phyloP scores from a whole-genome alignment of 2,888 invertebrate genomes.

The Oscheius myriophilus region DNA sequence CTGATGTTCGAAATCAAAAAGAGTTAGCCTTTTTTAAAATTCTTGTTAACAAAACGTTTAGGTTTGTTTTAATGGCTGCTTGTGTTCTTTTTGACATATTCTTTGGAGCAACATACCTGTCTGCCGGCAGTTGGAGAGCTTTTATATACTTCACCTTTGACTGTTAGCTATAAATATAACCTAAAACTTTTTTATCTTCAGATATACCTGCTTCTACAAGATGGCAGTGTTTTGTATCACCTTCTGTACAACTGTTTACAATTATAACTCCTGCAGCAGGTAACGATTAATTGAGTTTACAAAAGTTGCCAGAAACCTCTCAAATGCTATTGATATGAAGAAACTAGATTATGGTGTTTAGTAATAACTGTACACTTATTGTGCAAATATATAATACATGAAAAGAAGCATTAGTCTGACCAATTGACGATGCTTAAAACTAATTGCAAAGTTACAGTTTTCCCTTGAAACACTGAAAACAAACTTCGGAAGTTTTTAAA shows the following conservation, averaged over 20 bases:
- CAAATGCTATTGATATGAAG: too few relatives aligned
- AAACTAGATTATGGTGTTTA: too few relatives aligned
- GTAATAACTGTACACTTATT: too few relatives aligned
- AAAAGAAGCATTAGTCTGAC: too few relatives aligned
- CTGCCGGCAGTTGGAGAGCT: constrained; percentile 38
- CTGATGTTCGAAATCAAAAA: constrained; percentile 36
- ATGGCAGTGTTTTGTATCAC: constrained; percentile 40
- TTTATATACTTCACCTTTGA: constrained; percentile 33
- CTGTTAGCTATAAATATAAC: constrained; percentile 28
- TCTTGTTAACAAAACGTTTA: constrained; percentile 18
- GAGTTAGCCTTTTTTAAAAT: constrained; percentile 19
- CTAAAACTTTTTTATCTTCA: constrained; percentile 25
- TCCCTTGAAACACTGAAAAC: too few relatives aligned
- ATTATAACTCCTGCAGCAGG: constrained; percentile 46
- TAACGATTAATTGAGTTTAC: too few relatives aligned
- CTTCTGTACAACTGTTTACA: constrained; percentile 44
- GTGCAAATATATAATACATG: too few relatives aligned
- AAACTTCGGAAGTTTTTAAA: too few relatives aligned
- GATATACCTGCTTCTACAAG: constrained; percentile 40
- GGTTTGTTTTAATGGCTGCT: constrained; percentile 40
- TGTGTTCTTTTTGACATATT: constrained; percentile 46
- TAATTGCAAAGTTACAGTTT: too few relatives aligned
- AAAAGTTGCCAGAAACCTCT: too few relatives aligned
- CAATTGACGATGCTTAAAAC: too few relatives aligned
- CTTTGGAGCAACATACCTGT: constrained; percentile 47